These are phyloP conservation scores for Apaloderma vittatum DNA, from an alignment of 2,113 vertebrate species.

Conservation along the genomic window DNA sequence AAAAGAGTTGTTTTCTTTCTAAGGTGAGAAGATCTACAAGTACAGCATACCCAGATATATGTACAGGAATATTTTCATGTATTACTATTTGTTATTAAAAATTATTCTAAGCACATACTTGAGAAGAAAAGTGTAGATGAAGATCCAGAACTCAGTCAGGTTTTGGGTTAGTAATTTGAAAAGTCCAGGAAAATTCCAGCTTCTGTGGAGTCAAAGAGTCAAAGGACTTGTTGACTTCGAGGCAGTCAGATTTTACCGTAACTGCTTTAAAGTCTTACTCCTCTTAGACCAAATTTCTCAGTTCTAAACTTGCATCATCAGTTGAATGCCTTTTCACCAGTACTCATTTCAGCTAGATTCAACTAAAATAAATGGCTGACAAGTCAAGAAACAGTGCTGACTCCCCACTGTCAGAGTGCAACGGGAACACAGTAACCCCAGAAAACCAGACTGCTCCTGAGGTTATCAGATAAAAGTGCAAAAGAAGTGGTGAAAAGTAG, in stretches of 20 bases:
- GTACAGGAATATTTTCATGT: background rate
- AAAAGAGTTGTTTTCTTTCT: background rate
- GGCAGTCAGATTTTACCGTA: background rate
- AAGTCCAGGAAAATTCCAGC: background rate
- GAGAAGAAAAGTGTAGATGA: background rate
- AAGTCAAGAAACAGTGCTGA: background rate
- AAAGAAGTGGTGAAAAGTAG: background rate
- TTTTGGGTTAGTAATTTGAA: background rate
- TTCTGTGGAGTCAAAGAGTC: background rate
- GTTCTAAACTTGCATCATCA: background rate
- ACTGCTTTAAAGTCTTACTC: background rate
- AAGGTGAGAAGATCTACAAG: background rate
- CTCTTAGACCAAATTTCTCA: background rate
- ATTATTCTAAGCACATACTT: background rate
- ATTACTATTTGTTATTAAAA: background rate
- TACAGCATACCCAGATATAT: background rate
- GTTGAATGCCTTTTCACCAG: background rate
- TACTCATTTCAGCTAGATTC: background rate
- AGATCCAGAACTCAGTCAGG: background rate
- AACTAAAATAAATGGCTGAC: background rate
- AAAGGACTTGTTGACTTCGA: background rate
- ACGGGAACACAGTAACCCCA: background rate
- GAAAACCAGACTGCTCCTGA: constrained; percentile 29
- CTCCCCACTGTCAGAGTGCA: background rate
- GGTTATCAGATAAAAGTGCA: constrained; percentile 23